Evolutionary conservation across 2,888 invertebrate species (phyloP).

Genomic region (Blera fallax): DNA sequence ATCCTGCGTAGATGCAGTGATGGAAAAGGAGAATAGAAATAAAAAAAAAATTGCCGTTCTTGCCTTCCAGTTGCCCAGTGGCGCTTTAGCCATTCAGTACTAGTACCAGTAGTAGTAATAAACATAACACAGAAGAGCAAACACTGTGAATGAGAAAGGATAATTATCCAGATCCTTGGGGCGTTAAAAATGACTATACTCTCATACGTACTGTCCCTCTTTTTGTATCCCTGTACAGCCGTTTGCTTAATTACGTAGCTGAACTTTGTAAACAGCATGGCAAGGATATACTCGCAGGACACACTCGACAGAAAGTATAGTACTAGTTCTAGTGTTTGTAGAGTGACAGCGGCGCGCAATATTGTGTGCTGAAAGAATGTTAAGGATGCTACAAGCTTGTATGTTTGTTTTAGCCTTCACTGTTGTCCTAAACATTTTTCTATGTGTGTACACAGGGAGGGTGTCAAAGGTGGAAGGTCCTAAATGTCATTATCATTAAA

Average conservation of each 20-base stretch:
- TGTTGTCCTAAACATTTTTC: slow-evolving; percentile 18
- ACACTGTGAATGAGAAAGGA: slow-evolving; percentile 58
- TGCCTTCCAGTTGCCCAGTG: not conserved
- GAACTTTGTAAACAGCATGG: slow-evolving; percentile 58
- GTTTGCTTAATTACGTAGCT: slow-evolving; percentile 63
- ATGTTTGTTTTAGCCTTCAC: slow-evolving; percentile 5
- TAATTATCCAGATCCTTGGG: slow-evolving; percentile 70
- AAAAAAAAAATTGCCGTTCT: not conserved
- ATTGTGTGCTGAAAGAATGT: slow-evolving; percentile 15
- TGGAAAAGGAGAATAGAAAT: not conserved
- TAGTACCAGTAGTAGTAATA: slow-evolving; percentile 66
- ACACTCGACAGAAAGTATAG: slow-evolving; percentile 18
- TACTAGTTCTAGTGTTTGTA: not conserved
- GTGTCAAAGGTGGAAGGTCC: slow-evolving; percentile 6
- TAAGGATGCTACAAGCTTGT: slow-evolving; percentile 44
- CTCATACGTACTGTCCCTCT: slow-evolving; percentile 29
- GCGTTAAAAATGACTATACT: slow-evolving; percentile 59
- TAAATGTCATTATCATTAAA: slow-evolving; percentile 66
- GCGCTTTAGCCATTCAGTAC: slow-evolving; percentile 53
- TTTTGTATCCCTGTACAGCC: slow-evolving; percentile 33
- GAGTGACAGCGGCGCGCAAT: not conserved
- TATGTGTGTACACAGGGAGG: not conserved
- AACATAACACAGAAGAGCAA: slow-evolving; percentile 60
- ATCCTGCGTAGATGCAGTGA: slow-evolving; percentile 37
- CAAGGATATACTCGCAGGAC: slow-evolving; percentile 51